Percentiles rank a stretch among this genome's conserved stretches.
phyloP scores from a whole-genome alignment of 2,888 invertebrate genomes.

The Ommatoiulus sabulosus region DNA sequence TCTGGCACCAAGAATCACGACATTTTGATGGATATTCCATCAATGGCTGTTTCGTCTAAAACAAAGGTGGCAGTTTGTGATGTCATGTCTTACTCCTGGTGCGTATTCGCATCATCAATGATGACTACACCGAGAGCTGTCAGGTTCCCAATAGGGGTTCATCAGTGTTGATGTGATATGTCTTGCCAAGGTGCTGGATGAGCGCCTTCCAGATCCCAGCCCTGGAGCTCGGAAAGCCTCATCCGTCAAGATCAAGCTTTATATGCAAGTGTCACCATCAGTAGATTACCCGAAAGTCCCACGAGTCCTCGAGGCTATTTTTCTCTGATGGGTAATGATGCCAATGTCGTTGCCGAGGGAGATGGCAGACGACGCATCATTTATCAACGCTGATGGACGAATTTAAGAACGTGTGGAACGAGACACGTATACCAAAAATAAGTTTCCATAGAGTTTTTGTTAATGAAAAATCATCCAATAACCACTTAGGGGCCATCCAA shows the following conservation, averaged over 20 bases:
- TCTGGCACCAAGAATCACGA: not conserved
- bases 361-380: not conserved
- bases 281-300: not conserved
- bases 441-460: too few relatives aligned
- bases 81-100: too few relatives aligned
- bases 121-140: too few relatives aligned
- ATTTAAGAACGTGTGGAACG: not conserved
- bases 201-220: not conserved
- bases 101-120: too few relatives aligned
- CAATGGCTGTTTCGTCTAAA: too few relatives aligned
- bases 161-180: too few relatives aligned
- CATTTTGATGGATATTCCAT: not conserved
- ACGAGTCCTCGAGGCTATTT: not conserved
- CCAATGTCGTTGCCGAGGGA: not conserved
- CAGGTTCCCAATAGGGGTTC: too few relatives aligned
- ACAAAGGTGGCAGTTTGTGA: too few relatives aligned
- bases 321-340: not conserved
- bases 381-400: not conserved
- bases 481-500: too few relatives aligned
- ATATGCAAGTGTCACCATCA: not conserved
- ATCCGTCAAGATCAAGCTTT: not conserved
- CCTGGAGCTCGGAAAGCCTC: not conserved
- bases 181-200: not conserved
- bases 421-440: not conserved
- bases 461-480: not conserved